These are phyloP conservation scores for Tiliacea citrago DNA, from an alignment of 2,888 invertebrate genomes.

Conservation along the genomic window DNA sequence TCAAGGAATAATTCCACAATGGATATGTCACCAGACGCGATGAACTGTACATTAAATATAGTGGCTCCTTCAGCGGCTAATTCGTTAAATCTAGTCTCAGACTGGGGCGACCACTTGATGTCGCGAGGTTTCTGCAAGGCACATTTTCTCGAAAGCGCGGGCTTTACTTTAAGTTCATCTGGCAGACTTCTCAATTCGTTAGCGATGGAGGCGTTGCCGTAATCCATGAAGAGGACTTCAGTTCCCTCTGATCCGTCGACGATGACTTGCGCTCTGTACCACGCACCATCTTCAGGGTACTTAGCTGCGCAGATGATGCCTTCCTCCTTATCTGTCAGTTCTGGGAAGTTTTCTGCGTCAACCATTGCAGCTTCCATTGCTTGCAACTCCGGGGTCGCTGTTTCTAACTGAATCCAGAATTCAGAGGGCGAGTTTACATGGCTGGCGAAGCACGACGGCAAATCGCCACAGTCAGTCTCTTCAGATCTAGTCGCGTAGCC, in stretches of 20 bases:
- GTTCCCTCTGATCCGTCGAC: slow-evolving; percentile 90
- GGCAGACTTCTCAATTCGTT: slow-evolving; percentile 91
- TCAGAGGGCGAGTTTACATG: slow-evolving; percentile 94
- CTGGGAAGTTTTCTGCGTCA: slow-evolving; percentile 89
- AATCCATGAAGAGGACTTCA: slow-evolving; percentile 93
- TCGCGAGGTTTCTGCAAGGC: slow-evolving; percentile 91
- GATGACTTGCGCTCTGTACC: slow-evolving; percentile 93
- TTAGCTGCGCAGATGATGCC: slow-evolving; percentile 92
- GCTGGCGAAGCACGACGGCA: slow-evolving; percentile 93
- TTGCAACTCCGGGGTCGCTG: slow-evolving; percentile 90
- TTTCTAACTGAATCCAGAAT: slow-evolving; percentile 95
- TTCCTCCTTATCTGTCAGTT: slow-evolving; percentile 84
- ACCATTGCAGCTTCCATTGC: slow-evolving; percentile 90
- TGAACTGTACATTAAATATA: slow-evolving; percentile 92
- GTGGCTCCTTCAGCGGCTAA: slow-evolving; percentile 93
- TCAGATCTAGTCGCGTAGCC: slow-evolving; percentile 91
- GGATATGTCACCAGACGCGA: slow-evolving; percentile 92
- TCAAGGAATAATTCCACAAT: slow-evolving; percentile 92
- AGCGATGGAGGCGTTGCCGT: slow-evolving; percentile 92
- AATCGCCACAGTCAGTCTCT: slow-evolving; percentile 87
- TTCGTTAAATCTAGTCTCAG: slow-evolving; percentile 92
- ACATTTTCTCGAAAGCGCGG: slow-evolving; percentile 92
- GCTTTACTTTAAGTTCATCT: slow-evolving; percentile 90
- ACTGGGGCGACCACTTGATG: slow-evolving; percentile 92
- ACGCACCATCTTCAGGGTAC: slow-evolving; percentile 92